These are phyloP conservation scores for Nasalis larvatus DNA, from an alignment of 2,113 vertebrate genomes.

Conservation along the genomic window DNA sequence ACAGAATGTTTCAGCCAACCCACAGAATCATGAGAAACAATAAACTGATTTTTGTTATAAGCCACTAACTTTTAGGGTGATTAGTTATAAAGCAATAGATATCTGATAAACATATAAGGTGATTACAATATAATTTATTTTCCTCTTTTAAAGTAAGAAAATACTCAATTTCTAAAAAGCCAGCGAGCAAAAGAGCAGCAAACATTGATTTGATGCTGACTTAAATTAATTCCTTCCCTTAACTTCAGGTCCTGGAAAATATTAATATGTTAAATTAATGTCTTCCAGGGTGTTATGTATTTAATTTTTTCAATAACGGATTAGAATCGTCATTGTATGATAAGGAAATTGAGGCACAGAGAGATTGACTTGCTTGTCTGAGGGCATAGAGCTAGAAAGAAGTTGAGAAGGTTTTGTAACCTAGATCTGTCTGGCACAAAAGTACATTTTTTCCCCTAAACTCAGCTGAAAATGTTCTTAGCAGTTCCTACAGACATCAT, in stretches of 20 bases:
- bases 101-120: not conserved
- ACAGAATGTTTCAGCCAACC: not conserved
- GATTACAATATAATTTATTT: not conserved
- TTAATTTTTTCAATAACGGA: not conserved
- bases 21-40: not conserved
- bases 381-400: not conserved
- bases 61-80: not conserved
- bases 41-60: not conserved
- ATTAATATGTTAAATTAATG: not conserved
- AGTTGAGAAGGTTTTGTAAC: not conserved
- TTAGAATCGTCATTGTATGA: not conserved
- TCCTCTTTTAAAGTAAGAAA: not conserved
- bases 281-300: not conserved
- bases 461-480: constrained; percentile 30
- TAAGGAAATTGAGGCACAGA: not conserved
- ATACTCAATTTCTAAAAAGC: not conserved
- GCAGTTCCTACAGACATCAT: not conserved
- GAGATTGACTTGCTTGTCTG: not conserved
- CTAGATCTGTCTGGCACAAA: not conserved
- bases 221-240: not conserved
- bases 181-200: not conserved
- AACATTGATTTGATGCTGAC: not conserved
- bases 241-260: not conserved
- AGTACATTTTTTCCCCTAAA: not conserved
- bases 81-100: not conserved